A percentile compares a stretch with the other conserved stretches of the same genome.
These are phyloP conservation scores for Gymnarchus niloticus DNA, from an alignment of 2,113 vertebrate species.

Conservation along the genomic window DNA sequence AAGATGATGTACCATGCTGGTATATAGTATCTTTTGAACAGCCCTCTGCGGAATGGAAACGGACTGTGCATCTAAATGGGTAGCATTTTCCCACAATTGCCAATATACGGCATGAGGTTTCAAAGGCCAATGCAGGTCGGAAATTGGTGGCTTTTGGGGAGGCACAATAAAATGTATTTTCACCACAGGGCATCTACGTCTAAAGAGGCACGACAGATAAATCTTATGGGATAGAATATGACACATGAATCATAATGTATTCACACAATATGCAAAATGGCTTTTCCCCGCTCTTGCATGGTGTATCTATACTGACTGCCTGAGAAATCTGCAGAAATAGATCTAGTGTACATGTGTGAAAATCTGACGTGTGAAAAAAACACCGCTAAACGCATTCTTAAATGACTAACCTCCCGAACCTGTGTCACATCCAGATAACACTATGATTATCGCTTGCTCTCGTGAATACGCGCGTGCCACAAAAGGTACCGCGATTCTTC, in stretches of 20 bases:
- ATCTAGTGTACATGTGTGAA: slow-evolving; percentile 8
- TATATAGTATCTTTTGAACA: slow-evolving; percentile 4
- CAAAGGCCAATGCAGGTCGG: not conserved
- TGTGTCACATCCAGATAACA: not conserved
- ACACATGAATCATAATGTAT: not conserved
- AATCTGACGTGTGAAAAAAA: slow-evolving; percentile 4
- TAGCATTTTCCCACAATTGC: slow-evolving; percentile 6
- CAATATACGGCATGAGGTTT: not conserved
- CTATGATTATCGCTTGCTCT: not conserved
- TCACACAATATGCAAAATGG: slow-evolving; percentile 1
- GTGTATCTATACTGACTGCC: not conserved
- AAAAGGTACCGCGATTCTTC: not conserved
- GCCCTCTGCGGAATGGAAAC: not conserved
- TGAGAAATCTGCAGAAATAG: not conserved
- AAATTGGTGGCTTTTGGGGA: not conserved
- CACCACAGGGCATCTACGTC: not conserved
- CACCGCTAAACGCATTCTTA: not conserved
- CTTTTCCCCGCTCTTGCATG: not conserved
- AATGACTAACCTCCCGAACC: not conserved
- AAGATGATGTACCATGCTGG: not conserved
- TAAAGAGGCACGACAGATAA: not conserved
- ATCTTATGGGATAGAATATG: slow-evolving; percentile 7
- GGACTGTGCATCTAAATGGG: slow-evolving; percentile 2
- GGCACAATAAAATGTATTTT: slow-evolving; percentile 13
- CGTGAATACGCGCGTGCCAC: not conserved